Evolutionary conservation across 2,797 vertebrate genomes (phyloP).

Genomic region (Sphaeramia orbicularis): DNA sequence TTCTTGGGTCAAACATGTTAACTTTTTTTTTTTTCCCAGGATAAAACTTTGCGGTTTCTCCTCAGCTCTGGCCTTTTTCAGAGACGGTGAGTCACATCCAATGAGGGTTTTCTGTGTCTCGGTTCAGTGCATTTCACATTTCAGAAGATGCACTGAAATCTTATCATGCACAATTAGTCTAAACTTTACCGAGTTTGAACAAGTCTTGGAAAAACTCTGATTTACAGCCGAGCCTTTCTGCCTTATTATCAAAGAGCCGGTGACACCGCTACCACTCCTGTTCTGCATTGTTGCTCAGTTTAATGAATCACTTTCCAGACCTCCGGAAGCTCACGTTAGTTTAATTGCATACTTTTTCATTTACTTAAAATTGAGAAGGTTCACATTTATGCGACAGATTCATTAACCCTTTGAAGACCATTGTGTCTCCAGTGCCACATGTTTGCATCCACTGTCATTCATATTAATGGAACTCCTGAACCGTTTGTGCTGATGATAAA

Average conservation of each 20-base stretch:
- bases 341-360: constrained; percentile 60
- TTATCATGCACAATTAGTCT: constrained; percentile 9
- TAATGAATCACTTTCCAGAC: constrained; percentile 64
- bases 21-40: not conserved
- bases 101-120: constrained; percentile 7
- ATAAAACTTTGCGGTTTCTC: not conserved
- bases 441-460: no score
- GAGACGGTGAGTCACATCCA: not conserved
- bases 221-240: not conserved
- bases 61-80: no score
- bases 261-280: constrained; percentile 35
- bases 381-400: constrained; percentile 20
- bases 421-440: no score
- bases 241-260: constrained; percentile 45
- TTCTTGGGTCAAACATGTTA: not conserved
- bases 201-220: constrained; percentile 17
- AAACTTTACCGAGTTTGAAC: constrained; percentile 28
- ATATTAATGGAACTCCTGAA: no score
- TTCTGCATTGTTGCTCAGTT: constrained; percentile 63
- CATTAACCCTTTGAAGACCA: no score
- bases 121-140: not conserved
- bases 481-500: no score
- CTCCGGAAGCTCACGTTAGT: constrained; percentile 26
- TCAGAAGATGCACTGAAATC: constrained; percentile 8
- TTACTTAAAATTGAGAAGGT: constrained; percentile 29